Evolutionary conservation across 2,113 vertebrate species (phyloP).

Genomic region (Clarias magur): DNA sequence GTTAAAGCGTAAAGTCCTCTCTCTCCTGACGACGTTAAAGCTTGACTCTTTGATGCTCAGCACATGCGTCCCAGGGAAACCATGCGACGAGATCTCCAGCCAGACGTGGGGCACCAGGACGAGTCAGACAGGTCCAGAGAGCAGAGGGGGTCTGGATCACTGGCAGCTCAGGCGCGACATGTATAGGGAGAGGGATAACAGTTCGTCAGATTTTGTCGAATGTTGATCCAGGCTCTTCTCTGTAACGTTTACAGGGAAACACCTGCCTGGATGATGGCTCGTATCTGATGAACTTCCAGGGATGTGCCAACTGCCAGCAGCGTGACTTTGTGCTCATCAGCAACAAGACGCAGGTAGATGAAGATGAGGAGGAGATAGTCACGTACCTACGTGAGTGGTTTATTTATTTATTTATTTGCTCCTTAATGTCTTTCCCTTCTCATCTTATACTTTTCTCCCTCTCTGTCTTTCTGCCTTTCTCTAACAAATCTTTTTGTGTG

Average conservation of each 20-base stretch:
- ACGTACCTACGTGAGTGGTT: conserved; percentile 86
- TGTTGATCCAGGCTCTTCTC: not conserved
- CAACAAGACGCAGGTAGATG: conserved; percentile 80
- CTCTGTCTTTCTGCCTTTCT: not conserved
- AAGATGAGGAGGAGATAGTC: conserved; percentile 89
- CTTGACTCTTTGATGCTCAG: too few species aligned
- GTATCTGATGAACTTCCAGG: conserved; percentile 86
- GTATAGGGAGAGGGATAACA: too few species aligned
- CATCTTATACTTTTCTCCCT: not conserved
- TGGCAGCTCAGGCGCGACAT: too few species aligned
- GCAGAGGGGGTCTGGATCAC: too few species aligned
- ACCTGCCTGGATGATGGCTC: conserved; percentile 90
- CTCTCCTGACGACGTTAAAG: not conserved
- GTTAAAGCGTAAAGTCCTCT: not conserved
- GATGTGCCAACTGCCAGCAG: conserved; percentile 84
- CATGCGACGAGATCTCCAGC: too few species aligned
- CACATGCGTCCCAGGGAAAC: too few species aligned
- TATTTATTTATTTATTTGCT: not conserved
- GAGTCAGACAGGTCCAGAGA: too few species aligned
- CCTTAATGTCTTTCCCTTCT: not conserved
- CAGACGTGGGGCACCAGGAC: too few species aligned
- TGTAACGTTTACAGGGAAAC: conserved; percentile 73
- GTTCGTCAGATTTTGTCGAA: too few species aligned
- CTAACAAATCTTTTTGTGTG: not conserved
- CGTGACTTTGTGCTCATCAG: conserved; percentile 86